Percentiles rank a stretch among this genome's conserved stretches.
Evolutionary conservation across 1,140 invertebrate species (phyloP).

Genomic region (Lordiphosa collinella): DNA sequence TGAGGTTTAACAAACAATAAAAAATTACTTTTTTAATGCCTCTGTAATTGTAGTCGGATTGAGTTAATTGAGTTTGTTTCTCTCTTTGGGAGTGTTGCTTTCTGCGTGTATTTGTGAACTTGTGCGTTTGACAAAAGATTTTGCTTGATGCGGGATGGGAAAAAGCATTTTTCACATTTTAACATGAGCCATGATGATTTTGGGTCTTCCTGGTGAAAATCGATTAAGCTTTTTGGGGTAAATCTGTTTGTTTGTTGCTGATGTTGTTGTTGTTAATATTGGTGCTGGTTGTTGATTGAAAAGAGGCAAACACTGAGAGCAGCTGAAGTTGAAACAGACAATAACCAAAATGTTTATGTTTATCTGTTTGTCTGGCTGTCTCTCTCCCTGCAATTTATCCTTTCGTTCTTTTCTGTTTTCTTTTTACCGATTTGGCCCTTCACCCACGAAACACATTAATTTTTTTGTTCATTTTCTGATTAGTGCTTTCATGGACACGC

Average conservation of each 20-base stretch:
- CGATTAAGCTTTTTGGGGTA: slow-evolving; percentile 53
- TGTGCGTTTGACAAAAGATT: slow-evolving; percentile 32
- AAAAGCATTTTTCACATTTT: slow-evolving; percentile 48
- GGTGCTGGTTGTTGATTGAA: slow-evolving; percentile 30
- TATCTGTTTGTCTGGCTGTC: slow-evolving; percentile 19
- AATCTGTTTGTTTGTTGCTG: slow-evolving; percentile 45
- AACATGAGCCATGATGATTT: slow-evolving; percentile 20
- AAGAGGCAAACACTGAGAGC: slow-evolving; percentile 18
- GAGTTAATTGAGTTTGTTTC: slow-evolving; percentile 6
- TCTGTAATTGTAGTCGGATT: neutral
- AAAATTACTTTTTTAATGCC: slow-evolving; percentile 55
- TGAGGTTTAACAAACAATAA: slow-evolving; percentile 52
- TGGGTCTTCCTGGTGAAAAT: slow-evolving; percentile 43
- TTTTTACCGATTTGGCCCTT: too few species aligned
- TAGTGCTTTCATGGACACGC: too few species aligned
- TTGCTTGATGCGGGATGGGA: slow-evolving; percentile 32
- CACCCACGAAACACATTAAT: too few species aligned
- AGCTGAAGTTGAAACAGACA: slow-evolving; percentile 27
- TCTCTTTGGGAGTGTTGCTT: neutral
- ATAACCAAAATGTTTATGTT: slow-evolving; percentile 48
- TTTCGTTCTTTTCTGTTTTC: neutral
- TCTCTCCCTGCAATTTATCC: neutral
- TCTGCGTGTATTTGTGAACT: neutral
- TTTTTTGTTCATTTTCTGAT: too few species aligned
- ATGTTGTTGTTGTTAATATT: neutral